These are phyloP conservation scores for Sminthurides aquaticus DNA, from an alignment of 2,888 invertebrate genomes.

Conservation along the genomic window DNA sequence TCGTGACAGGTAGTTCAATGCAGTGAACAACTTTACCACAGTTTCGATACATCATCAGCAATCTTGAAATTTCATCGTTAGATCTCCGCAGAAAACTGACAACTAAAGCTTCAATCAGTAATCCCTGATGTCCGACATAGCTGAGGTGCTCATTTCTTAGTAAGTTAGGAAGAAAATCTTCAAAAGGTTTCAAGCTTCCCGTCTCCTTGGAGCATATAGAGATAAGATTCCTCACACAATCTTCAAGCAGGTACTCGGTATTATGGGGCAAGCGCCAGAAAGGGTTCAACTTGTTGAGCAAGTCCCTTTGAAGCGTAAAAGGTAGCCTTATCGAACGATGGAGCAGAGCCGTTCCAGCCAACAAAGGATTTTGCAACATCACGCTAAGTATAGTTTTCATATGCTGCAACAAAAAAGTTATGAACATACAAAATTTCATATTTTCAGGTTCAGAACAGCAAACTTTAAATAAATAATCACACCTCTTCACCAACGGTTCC, in stretches of 20 bases:
- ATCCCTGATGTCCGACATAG: neutral
- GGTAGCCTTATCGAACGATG: conserved; percentile 15
- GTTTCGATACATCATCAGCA: neutral
- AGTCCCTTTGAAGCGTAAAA: neutral
- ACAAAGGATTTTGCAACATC: conserved; percentile 24
- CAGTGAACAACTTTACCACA: neutral
- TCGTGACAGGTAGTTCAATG: too few species aligned
- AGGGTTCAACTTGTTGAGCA: neutral
- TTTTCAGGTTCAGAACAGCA: neutral
- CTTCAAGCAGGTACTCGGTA: neutral
- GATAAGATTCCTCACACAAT: neutral
- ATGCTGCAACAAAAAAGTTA: conserved; percentile 20
- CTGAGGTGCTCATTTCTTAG: neutral
- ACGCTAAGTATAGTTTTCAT: conserved; percentile 9
- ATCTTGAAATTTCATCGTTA: neutral
- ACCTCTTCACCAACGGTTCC: neutral
- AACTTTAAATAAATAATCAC: neutral
- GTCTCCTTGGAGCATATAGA: neutral
- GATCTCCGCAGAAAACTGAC: neutral
- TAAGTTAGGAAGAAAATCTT: neutral
- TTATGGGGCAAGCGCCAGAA: neutral
- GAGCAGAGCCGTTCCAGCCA: conserved; percentile 16
- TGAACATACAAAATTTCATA: too few species aligned
- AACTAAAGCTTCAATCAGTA: neutral
- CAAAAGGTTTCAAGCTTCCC: neutral